Conservation (phyloP, 2,113 vertebrate species). For the Noctilio leporinus region DNA sequence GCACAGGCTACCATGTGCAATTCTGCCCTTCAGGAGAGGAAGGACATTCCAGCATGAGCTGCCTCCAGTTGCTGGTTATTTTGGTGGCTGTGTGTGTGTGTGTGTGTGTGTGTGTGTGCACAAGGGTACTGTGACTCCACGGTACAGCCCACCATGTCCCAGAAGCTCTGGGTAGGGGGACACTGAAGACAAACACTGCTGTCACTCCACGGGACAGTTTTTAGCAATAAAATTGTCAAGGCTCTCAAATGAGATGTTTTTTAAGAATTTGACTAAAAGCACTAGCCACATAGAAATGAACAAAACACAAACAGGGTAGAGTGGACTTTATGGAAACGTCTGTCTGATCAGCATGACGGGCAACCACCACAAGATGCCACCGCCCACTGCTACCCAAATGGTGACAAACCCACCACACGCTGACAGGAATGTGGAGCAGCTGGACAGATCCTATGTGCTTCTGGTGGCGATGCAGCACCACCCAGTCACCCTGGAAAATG, state of each 20-base stretch:
- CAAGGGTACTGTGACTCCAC: background rate
- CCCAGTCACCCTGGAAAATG: background rate
- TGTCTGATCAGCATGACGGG: background rate
- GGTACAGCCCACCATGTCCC: background rate
- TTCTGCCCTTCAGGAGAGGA: background rate
- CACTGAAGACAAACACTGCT: background rate
- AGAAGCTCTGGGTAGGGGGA: background rate
- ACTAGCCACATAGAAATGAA: background rate
- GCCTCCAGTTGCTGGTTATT: background rate
- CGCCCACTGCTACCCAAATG: background rate
- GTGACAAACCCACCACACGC: background rate
- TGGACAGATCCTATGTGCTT: background rate
- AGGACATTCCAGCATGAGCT: background rate
- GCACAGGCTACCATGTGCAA: background rate
- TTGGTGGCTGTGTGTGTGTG: background rate
- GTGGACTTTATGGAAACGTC: background rate
- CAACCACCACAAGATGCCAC: background rate
- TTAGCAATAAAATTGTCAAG: constrained; percentile 9
- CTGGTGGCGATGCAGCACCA: no score
- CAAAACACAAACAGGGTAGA: background rate
- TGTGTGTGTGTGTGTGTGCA: background rate
- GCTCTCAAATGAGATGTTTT: background rate
- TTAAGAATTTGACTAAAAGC: background rate
- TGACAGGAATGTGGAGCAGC: background rate
- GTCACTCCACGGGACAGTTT: background rate